phyloP scores from a whole-genome alignment of 2,797 vertebrate species.

The Pseudochirops cupreus region DNA sequence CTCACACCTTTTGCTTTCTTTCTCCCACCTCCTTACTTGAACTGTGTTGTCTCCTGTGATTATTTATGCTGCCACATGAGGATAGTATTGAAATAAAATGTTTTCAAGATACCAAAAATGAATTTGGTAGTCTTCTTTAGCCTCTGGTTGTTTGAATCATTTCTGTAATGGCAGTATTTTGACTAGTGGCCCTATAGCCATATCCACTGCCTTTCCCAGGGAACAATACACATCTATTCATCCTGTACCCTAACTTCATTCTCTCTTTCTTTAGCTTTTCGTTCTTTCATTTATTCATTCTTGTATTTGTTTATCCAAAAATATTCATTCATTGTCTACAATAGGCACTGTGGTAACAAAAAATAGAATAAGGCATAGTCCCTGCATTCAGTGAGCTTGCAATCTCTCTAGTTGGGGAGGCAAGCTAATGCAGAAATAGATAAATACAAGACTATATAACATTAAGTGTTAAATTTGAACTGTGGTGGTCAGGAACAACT shows the following conservation, averaged over 20 bases:
- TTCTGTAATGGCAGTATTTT: neutral
- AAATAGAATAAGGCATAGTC: neutral
- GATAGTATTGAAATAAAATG: conserved; percentile 85
- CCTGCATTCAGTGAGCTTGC: neutral
- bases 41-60: conserved; percentile 77
- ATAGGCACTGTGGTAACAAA: neutral
- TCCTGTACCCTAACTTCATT: neutral
- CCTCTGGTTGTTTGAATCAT: neutral
- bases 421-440: neutral
- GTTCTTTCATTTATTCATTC: neutral
- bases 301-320: neutral
- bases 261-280: neutral
- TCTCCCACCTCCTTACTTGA: conserved; percentile 40
- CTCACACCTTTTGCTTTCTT: conserved; percentile 45
- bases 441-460: neutral
- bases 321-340: neutral
- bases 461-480: neutral
- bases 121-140: neutral
- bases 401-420: neutral
- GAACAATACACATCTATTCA: neutral
- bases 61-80: conserved; percentile 86
- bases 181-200: neutral
- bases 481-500: neutral
- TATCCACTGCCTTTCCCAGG: neutral
- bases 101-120: conserved; percentile 78